Percentiles rank a stretch among this genome's conserved stretches.
Conservation (phyloP, 2,888 invertebrate genomes). For the Aethes cnicana region DNA sequence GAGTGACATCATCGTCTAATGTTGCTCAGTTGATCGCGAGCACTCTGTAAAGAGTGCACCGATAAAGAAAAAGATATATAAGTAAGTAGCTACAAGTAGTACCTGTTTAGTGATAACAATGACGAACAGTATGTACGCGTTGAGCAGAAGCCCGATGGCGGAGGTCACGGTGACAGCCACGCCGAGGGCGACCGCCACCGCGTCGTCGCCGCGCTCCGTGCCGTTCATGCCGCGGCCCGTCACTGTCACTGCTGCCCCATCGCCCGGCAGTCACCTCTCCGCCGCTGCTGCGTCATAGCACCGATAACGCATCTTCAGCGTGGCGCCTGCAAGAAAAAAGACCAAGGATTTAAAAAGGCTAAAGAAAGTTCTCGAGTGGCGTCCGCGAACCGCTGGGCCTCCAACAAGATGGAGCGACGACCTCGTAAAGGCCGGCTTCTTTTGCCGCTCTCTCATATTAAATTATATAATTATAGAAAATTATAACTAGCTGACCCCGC, state of each 20-base stretch:
- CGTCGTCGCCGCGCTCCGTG: slow-evolving; percentile 75
- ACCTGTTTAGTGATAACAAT: slow-evolving; percentile 89
- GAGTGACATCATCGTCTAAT: too few relatives aligned
- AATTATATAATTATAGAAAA: too few relatives aligned
- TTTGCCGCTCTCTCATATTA: too few relatives aligned
- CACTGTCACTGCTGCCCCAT: slow-evolving; percentile 39
- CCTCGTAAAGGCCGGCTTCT: too few relatives aligned
- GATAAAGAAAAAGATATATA: too few relatives aligned
- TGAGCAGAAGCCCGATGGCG: slow-evolving; percentile 87
- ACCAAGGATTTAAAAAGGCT: background rate
- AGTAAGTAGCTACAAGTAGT: too few relatives aligned
- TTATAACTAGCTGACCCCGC: too few relatives aligned
- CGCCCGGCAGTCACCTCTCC: slow-evolving; percentile 63
- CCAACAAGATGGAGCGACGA: too few relatives aligned
- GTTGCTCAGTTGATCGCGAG: too few relatives aligned
- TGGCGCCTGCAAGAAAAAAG: slow-evolving; percentile 47
- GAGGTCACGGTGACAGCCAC: slow-evolving; percentile 87
- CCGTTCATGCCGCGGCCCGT: slow-evolving; percentile 71
- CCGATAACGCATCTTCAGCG: slow-evolving; percentile 62
- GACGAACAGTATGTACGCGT: slow-evolving; percentile 88
- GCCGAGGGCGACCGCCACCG: slow-evolving; percentile 85
- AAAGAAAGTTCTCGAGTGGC: background rate
- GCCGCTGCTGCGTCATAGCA: slow-evolving; percentile 71
- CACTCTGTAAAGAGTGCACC: too few relatives aligned
- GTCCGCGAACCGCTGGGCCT: too few relatives aligned